A percentile compares a stretch with the other conserved stretches of the same genome.
phyloP scores from a whole-genome alignment of 1,140 invertebrate species.

The Sarcophaga bullata region DNA sequence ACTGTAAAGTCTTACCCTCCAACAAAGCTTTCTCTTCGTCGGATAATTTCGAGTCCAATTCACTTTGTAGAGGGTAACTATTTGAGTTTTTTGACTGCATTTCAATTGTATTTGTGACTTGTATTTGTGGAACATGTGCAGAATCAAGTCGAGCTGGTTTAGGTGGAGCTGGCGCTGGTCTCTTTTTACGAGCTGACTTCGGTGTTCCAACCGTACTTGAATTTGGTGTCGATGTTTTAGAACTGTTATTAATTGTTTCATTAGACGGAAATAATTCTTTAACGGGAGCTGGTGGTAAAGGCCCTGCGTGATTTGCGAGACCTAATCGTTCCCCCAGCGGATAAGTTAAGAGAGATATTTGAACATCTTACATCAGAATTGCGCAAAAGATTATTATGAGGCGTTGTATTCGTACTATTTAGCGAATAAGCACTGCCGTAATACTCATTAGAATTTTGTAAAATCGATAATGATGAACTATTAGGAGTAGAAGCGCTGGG shows the following conservation, averaged over 20 bases:
- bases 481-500: neutral
- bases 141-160: constrained; percentile 49
- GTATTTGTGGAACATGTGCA: constrained; percentile 31
- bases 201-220: constrained; percentile 55
- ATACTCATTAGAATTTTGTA: constrained; percentile 46
- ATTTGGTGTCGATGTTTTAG: constrained; percentile 65
- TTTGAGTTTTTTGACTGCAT: constrained; percentile 48
- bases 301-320: constrained; percentile 65
- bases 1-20: constrained; percentile 47
- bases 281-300: constrained; percentile 51
- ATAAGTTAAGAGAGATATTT: constrained; percentile 52
- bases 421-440: constrained; percentile 48
- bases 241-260: constrained; percentile 26
- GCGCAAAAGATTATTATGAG: constrained; percentile 46
- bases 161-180: constrained; percentile 76
- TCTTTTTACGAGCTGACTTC: constrained; percentile 71
- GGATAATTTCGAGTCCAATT: constrained; percentile 47
- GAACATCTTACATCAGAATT: constrained; percentile 51
- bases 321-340: constrained; percentile 53
- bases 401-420: constrained; percentile 26
- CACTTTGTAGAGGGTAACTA: constrained; percentile 51
- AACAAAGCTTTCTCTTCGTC: constrained; percentile 52
- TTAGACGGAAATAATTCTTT: constrained; percentile 45
- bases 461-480: constrained; percentile 28
- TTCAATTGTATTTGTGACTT: constrained; percentile 17